Evolutionary conservation across 1,140 invertebrate genomes (phyloP).

Genomic region (Adoxophyes honmai): DNA sequence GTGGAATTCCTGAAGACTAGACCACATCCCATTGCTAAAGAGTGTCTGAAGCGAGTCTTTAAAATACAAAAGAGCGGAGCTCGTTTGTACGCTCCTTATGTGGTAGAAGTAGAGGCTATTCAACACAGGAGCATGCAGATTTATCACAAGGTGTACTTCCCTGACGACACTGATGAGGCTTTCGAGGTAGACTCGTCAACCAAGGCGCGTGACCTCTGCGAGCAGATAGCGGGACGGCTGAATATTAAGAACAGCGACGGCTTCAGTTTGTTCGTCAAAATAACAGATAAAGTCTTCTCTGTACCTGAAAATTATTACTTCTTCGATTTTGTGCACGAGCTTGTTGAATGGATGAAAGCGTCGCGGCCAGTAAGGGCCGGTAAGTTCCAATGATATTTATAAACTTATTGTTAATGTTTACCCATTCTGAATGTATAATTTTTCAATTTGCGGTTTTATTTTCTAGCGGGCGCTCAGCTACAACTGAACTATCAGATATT

Average conservation of each 20-base stretch:
- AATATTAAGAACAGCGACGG: constrained; percentile 88
- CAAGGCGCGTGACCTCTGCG: constrained; percentile 90
- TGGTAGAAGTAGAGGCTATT: constrained; percentile 96
- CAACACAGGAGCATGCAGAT: constrained; percentile 96
- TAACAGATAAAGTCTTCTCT: constrained; percentile 94
- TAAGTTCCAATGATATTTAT: constrained; percentile 51
- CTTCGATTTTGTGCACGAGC: constrained; percentile 95
- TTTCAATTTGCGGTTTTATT: constrained; percentile 22
- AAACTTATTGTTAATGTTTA: too few relatives aligned
- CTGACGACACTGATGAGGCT: constrained; percentile 93
- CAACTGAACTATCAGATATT: constrained; percentile 95
- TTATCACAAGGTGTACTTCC: constrained; percentile 95
- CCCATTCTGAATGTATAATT: too few relatives aligned
- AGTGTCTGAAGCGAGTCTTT: constrained; percentile 90
- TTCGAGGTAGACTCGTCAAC: constrained; percentile 89
- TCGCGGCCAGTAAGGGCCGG: constrained; percentile 86
- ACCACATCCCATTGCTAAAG: constrained; percentile 86
- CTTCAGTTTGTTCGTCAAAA: constrained; percentile 95
- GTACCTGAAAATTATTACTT: constrained; percentile 96
- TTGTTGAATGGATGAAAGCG: constrained; percentile 91
- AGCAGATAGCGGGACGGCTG: constrained; percentile 86
- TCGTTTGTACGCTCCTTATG: constrained; percentile 93
- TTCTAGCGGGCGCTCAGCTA: constrained; percentile 74
- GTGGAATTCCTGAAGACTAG: constrained; percentile 88
- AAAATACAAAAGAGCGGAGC: constrained; percentile 87